These are phyloP conservation scores for Stegodyphus mimosarum DNA, from an alignment of 1,140 invertebrate species.

Conservation along the genomic window DNA sequence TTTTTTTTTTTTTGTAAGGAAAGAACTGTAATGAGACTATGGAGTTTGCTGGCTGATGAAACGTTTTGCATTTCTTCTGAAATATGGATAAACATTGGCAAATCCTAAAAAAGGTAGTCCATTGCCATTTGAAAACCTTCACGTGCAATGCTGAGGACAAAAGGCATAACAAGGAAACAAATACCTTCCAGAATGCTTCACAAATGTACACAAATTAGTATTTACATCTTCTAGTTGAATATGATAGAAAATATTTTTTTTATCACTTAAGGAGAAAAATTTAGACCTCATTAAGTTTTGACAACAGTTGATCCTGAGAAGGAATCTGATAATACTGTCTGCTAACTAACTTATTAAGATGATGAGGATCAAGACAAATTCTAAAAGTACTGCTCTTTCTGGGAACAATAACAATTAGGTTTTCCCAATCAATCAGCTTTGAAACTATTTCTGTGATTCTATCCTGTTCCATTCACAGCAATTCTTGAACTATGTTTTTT, in stretches of 20 bases:
- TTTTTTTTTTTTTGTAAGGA: no score
- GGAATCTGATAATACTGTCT: slow-evolving; percentile 39
- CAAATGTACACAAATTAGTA: slow-evolving; percentile 38
- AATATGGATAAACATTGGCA: neutral
- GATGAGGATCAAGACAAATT: slow-evolving; percentile 62
- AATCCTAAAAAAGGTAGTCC: slow-evolving; percentile 18
- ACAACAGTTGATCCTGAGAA: slow-evolving; percentile 8
- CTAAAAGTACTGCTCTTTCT: slow-evolving; percentile 47
- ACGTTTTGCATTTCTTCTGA: no score
- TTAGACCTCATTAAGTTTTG: neutral
- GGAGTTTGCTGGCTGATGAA: no score
- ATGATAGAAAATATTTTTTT: slow-evolving; percentile 19
- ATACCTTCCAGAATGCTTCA: slow-evolving; percentile 64
- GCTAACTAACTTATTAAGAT: slow-evolving; percentile 64
- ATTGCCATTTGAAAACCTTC: slow-evolving; percentile 38
- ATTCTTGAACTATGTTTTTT: no score
- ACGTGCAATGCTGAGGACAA: slow-evolving; percentile 70
- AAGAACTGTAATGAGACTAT: no score
- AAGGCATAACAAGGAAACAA: slow-evolving; percentile 68
- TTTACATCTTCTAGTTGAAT: slow-evolving; percentile 29
- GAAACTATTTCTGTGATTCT: slow-evolving; percentile 65
- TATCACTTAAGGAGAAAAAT: slow-evolving; percentile 31
- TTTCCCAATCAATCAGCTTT: slow-evolving; percentile 48
- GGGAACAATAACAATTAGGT: slow-evolving; percentile 56
- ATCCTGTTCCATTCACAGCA: slow-evolving; percentile 58